Evolutionary conservation across 2,797 vertebrate genomes (phyloP), one percentile per base, ranked within the genome.

Genomic region (Tarsius wallacei): DNA sequence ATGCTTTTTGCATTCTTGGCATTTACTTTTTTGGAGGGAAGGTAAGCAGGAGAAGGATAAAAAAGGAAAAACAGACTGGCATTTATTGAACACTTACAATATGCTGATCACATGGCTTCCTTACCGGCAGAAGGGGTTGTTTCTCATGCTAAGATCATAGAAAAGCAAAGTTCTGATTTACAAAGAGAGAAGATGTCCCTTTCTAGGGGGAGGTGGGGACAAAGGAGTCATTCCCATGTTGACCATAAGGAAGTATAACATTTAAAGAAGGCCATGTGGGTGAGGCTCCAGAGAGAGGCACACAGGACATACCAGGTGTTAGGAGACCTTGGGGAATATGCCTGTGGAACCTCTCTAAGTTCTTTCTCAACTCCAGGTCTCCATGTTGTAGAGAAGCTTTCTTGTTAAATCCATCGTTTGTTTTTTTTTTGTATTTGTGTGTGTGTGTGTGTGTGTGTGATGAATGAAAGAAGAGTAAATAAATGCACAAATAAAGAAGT

Each of bases 111-210:
- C 9, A n/a, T 17, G 47, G 49, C 49, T 42, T 88, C 63, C 85
- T 51, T 64, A 55, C 70, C 26, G 36, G 28, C 63, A 70, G 28
- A 86, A 73, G 61, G 5, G 42, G 53, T 7, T 77, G 33, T 42
- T 73, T 71, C 28, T n/a, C 19, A 33, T 5, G 33, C 36, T 73
- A 49, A 31, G 53, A 31, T 61, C 59, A 85, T 1, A 78, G 61
- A 63, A 55, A 83, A 91, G 63, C 12, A 47, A 81, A 42, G 42
- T 31, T 94, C n/a, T 85, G 31, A 57, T 91, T 89, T 77, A 47
- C 7, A 76, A 59, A 81, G 47, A 89, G 16, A 63, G 31, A 26
- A 91, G 0, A 42, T 5, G 19, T 24, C 42, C 61, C 61, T 85
- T 73, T 42, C 33, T 28, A 19, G 57, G 9, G 55, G 17, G 9